A percentile compares a stretch with the other conserved stretches of the same genome.
phyloP scores from a whole-genome alignment of 2,888 invertebrate genomes.

The Chydorus sphaericus region DNA sequence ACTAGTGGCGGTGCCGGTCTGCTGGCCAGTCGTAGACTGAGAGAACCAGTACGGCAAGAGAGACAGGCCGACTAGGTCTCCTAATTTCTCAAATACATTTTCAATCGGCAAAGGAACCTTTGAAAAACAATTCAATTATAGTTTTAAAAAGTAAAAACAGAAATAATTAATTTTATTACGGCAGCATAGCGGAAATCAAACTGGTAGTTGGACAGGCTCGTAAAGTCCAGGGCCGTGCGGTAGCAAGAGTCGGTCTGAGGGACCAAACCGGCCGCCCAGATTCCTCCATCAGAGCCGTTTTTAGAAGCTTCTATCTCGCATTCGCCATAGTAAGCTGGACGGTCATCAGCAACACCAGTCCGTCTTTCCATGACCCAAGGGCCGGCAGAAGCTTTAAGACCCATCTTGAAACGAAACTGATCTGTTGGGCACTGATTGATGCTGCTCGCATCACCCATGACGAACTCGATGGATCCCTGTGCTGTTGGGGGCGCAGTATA shows the following conservation, averaged over 20 bases:
- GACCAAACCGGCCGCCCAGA: slow-evolving; percentile 7
- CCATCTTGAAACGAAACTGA: slow-evolving; percentile 12
- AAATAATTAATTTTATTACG: too few species aligned
- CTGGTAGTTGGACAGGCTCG: slow-evolving; percentile 3
- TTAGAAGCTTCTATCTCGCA: slow-evolving; percentile 8
- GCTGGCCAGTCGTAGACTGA: background rate
- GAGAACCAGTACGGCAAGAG: slow-evolving; percentile 6
- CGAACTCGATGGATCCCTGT: slow-evolving; percentile 4
- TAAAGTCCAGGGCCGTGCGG: slow-evolving; percentile 10
- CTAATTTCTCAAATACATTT: background rate
- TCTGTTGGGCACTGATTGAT: slow-evolving; percentile 15
- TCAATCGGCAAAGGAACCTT: background rate
- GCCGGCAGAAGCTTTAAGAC: slow-evolving; percentile 2
- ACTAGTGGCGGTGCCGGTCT: background rate
- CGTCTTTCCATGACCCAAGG: background rate
- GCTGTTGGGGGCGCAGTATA: background rate
- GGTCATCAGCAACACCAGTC: background rate
- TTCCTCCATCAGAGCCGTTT: too few species aligned
- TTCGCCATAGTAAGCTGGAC: slow-evolving; percentile 13
- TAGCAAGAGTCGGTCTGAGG: slow-evolving; percentile 15
- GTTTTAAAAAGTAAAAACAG: too few species aligned
- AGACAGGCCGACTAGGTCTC: background rate
- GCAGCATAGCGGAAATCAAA: slow-evolving; percentile 12
- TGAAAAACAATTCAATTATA: too few species aligned
- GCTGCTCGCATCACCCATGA: slow-evolving; percentile 14